phyloP scores from a whole-genome alignment of 30 jellyfish, hydroid and myxozoan species.

The Haliclystus octoradiatus region DNA sequence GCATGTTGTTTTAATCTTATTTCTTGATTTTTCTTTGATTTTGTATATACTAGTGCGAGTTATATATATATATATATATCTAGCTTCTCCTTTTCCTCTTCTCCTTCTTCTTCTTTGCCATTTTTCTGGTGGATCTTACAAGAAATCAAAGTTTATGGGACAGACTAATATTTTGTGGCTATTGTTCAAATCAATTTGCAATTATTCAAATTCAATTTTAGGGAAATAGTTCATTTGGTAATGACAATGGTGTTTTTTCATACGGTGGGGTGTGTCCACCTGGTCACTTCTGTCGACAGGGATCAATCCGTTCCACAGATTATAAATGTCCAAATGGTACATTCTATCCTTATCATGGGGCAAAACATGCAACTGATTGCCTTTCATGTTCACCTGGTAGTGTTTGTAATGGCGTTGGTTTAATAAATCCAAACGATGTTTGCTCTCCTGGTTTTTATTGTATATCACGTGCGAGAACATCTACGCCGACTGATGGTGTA shows the following conservation, averaged over 20 bases:
- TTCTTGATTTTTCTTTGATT: too few species aligned
- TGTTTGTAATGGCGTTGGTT: constrained; percentile 74
- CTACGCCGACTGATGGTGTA: constrained; percentile 62
- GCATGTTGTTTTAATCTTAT: too few species aligned
- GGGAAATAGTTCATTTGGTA: constrained; percentile 68
- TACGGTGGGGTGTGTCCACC: constrained; percentile 95
- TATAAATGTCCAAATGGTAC: constrained; percentile 83
- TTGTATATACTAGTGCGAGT: too few species aligned
- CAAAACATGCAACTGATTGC: constrained; percentile 36
- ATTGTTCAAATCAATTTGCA: too few species aligned
- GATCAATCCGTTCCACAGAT: constrained; percentile 65
- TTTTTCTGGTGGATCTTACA: too few species aligned
- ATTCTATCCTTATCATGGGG: constrained; percentile 71
- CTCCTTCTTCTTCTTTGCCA: too few species aligned
- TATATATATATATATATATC: too few species aligned
- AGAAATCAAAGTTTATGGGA: too few species aligned
- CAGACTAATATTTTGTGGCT: too few species aligned
- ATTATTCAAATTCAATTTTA: constrained; percentile 3
- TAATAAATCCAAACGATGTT: constrained; percentile 60
- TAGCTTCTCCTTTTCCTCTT: too few species aligned
- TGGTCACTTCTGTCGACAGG: constrained; percentile 80
- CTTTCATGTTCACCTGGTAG: constrained; percentile 72
- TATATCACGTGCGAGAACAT: constrained; percentile 52
- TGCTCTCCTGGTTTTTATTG: constrained; percentile 91
- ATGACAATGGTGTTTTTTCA: constrained; percentile 33